Base-by-base conservation (phyloP, 2,888 invertebrate genomes). In the Hetaerina titia region DNA sequence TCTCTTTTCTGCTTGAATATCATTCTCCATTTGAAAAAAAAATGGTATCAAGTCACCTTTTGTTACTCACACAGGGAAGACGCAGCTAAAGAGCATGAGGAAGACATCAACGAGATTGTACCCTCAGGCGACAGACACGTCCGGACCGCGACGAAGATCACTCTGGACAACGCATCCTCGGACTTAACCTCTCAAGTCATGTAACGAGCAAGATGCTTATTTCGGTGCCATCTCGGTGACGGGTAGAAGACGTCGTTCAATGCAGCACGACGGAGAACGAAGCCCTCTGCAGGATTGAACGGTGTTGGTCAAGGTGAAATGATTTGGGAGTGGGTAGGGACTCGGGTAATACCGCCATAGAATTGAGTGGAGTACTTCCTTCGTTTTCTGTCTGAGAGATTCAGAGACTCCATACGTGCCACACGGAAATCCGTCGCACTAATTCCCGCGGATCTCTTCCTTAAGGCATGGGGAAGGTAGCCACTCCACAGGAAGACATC, bases 21-120 rank as follows among this genome's bases (percentile, higher is more conserved):
- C 22, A 19, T 22, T 69, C n/a, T 69, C 15, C 13, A 19, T 69
- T 19, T n/a, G 22, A 69, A 69, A 69, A 69, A 69, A 64, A 69
- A 69, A 69, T 69, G 5, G n/a, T 69, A 22, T 69, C n/a, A 19
- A 19, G 19, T 69, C 31, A 9, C 22, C 22, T 58, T 58, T 57
- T 7, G 8, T 56, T 15, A 7, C 45, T 19, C 19, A 11, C n/a
- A 15, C 63, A 92, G 92, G 6, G 92, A 69, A 69, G 92, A 92
- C n/a, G 92, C 92, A 22, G 92, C 92, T 22, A 74, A 92, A 19
- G 69, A 92, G 7, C 92, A 92, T 7, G 92, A 92, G n/a, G 92
- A 92, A 0, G 92, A 56, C 57, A 31, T 31, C 25, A 92, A 92
- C 57, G 92, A 92, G 13, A 69, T 92, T 9, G 15, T 74, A 19